phyloP scores from a whole-genome alignment of 2,113 vertebrate species.

The Cottus gobio region DNA sequence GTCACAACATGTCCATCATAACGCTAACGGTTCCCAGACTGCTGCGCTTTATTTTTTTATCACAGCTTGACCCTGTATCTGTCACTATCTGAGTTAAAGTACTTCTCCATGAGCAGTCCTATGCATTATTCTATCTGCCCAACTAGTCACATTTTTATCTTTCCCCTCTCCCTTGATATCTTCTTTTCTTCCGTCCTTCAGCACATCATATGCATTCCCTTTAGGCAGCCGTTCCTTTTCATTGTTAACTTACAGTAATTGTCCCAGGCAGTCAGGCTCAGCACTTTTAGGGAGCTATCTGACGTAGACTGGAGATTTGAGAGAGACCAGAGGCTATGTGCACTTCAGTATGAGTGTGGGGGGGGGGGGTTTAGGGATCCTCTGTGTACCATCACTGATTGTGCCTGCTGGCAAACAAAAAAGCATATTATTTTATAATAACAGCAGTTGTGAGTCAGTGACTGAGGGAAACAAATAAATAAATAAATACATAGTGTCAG shows the following conservation, averaged over 20 bases:
- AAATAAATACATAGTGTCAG: conserved; percentile 23
- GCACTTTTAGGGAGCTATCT: conserved; percentile 59
- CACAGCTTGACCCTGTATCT: neutral
- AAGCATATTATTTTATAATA: conserved; percentile 54
- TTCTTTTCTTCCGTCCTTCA: conserved; percentile 14
- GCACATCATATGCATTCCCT: conserved; percentile 42
- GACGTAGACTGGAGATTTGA: conserved; percentile 44
- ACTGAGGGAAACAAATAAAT: neutral
- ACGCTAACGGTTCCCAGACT: neutral
- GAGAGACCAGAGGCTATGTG: conserved; percentile 49
- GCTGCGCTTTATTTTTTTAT: neutral
- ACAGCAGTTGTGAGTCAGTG: conserved; percentile 48
- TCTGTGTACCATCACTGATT: conserved; percentile 54
- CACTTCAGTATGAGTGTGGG: conserved; percentile 27
- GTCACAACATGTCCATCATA: neutral
- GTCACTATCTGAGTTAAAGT: neutral
- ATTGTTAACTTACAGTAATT: conserved; percentile 63
- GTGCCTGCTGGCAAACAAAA: conserved; percentile 53
- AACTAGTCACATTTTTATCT: conserved; percentile 34
- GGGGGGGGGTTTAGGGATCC: conserved; percentile 22
- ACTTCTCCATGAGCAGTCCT: neutral
- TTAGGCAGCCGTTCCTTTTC: conserved; percentile 51
- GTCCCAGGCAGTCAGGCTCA: conserved; percentile 59
- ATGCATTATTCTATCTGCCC: conserved; percentile 22
- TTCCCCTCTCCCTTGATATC: neutral